These are phyloP conservation scores for Drosophila prostipennis DNA, from an alignment of 2,888 invertebrate species.

Conservation along the genomic window DNA sequence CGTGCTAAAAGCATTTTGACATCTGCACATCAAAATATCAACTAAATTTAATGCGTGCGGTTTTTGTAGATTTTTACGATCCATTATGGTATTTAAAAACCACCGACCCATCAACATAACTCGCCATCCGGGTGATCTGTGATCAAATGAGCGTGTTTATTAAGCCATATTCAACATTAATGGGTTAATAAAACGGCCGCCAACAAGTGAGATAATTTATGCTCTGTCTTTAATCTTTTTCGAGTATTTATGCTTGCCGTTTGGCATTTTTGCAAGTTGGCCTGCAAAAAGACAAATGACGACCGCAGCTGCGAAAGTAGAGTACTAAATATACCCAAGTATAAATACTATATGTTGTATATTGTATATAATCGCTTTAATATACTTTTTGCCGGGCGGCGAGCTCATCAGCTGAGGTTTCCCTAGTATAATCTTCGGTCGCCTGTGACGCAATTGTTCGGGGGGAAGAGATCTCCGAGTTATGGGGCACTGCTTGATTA, in stretches of 20 bases:
- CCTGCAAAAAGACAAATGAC: constrained; percentile 46
- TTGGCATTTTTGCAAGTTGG: constrained; percentile 46
- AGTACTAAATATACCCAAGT: constrained; percentile 23
- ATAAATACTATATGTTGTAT: constrained; percentile 24
- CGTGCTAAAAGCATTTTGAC: constrained; percentile 72
- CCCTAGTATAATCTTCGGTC: constrained; percentile 5
- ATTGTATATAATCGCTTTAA: constrained; percentile 8
- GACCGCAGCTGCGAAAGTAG: constrained; percentile 55
- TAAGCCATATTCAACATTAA: constrained; percentile 51
- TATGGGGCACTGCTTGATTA: constrained; percentile 22
- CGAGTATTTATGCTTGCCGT: constrained; percentile 48
- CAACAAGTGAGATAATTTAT: constrained; percentile 39
- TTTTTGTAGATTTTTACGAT: constrained; percentile 36
- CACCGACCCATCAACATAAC: constrained; percentile 48
- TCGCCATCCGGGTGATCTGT: constrained; percentile 14
- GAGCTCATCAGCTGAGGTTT: constrained; percentile 29
- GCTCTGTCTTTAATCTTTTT: constrained; percentile 45
- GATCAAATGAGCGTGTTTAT: constrained; percentile 39
- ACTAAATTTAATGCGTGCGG: constrained; percentile 31
- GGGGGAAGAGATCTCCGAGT: constrained; percentile 15
- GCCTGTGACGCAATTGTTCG: constrained; percentile 29
- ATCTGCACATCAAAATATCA: constrained; percentile 56
- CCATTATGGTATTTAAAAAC: constrained; percentile 42
- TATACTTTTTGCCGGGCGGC: constrained; percentile 24
- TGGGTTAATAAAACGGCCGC: constrained; percentile 59